These are phyloP conservation scores for Drosophila sulfurigaster DNA, from an alignment of 1,140 invertebrate genomes.

Conservation along the genomic window DNA sequence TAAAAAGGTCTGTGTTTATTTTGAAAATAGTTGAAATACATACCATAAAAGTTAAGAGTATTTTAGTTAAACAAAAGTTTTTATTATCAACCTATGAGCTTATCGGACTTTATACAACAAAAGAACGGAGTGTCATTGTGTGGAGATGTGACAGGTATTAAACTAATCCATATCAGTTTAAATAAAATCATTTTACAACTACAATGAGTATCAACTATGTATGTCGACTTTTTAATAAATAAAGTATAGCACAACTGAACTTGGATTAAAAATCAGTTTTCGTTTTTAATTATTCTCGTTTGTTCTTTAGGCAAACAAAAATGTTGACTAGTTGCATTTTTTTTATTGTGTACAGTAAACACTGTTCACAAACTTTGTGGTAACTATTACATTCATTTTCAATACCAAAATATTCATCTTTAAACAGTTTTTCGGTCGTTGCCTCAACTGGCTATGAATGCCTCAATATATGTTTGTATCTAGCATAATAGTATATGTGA, in stretches of 20 bases:
- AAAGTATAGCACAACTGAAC: background rate
- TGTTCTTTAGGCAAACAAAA: background rate
- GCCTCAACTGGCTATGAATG: background rate
- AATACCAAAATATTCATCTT: background rate
- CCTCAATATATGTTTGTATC: background rate
- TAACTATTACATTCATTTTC: no score
- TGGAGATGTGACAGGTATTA: background rate
- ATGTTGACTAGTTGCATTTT: no score
- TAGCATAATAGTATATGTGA: constrained; percentile 13
- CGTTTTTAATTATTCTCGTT: background rate
- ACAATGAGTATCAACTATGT: background rate
- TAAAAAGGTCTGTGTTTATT: no score
- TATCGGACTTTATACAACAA: background rate
- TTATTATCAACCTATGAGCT: background rate
- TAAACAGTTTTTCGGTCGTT: background rate
- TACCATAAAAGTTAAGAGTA: background rate
- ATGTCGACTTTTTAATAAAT: background rate
- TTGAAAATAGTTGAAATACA: background rate
- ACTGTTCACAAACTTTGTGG: no score
- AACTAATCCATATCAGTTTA: background rate
- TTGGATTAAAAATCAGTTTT: background rate
- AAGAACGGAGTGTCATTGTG: background rate
- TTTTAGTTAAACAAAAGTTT: background rate
- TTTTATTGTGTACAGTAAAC: no score
- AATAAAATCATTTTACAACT: background rate